Percentiles rank a stretch among this genome's conserved stretches.
Evolutionary conservation across 2,888 invertebrate genomes (phyloP).

Genomic region (Blastobasis adustella): DNA sequence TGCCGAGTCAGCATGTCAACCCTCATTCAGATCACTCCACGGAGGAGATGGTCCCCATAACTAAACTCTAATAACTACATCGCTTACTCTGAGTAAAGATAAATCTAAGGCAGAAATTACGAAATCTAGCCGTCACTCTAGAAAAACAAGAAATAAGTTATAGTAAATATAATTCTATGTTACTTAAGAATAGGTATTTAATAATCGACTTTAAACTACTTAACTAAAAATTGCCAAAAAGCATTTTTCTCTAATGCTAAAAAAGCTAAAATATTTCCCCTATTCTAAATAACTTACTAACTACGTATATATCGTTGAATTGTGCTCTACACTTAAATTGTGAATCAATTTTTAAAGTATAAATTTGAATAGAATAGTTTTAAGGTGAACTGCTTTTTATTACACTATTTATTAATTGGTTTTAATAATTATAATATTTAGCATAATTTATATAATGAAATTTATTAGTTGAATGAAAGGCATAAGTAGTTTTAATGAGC

Average conservation of each 20-base stretch:
- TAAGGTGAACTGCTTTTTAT: constrained; percentile 27
- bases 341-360: constrained; percentile 37
- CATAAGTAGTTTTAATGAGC: constrained; percentile 38
- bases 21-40: constrained; percentile 55
- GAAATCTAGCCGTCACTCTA: constrained; percentile 56
- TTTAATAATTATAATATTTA: constrained; percentile 23
- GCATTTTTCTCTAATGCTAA: constrained; percentile 57
- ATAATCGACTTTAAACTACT: constrained; percentile 48
- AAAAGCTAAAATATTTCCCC: constrained; percentile 54
- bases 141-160: constrained; percentile 35
- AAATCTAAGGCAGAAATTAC: constrained; percentile 53
- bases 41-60: constrained; percentile 67
- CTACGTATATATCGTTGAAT: constrained; percentile 50
- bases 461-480: constrained; percentile 29
- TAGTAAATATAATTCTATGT: constrained; percentile 7
- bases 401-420: constrained; percentile 8
- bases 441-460: constrained; percentile 19
- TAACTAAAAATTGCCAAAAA: constrained; percentile 62
- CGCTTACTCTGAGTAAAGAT: constrained; percentile 39
- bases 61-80: constrained; percentile 43
- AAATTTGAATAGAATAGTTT: constrained; percentile 27
- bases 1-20: constrained; percentile 29
- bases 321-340: constrained; percentile 52
- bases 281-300: constrained; percentile 26
- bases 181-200: neutral